Evolutionary conservation across 2,113 vertebrate genomes (phyloP), one percentile per base, ranked within the genome.

Genomic region (Synodontis membranacea): DNA sequence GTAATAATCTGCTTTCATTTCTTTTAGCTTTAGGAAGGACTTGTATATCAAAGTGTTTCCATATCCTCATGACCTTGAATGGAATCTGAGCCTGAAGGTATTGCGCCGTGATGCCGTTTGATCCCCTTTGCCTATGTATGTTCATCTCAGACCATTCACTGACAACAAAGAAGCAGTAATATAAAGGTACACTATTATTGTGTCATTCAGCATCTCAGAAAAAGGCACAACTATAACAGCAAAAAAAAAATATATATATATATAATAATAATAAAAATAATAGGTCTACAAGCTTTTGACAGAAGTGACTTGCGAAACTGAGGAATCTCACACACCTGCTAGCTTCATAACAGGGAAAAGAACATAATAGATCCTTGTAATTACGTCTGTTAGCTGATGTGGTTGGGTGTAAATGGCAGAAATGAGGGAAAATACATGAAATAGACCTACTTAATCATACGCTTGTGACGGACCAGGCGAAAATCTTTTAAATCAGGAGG

Each of bases 41-140:
- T 5, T 52, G 10, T 10, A 52, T 52, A 21, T 78, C 17, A 28
- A 31, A 10, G 1, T 19, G n/a, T 52, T 78, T 78, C 34, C 6
- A 44, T 80, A 42, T 72, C n/a, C 23, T 34, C 46, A 52, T 37
- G 50, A 80, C 37, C 12, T 64, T 44, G 48, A 64, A 84, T 86
- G 70, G 68, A 91, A 86, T 89, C 88, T 88, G 12, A 76, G 34
- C 90, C 84, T n/a, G 54, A 79, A 89, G 91, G 54, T 48, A 56
- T 12, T 82, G 60, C 68, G 76, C 48, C 76, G 58, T 66, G 81
- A 86, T 91, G 91, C 91, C 85, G 46, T 62, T 60, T 86, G 89
- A 91, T 88, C 88, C 39, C 58, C 42, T 82, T 76, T 25, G 50
- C 79, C 88, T 89, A 86, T 91, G 25, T 83, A 86, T 58, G 52